phyloP scores from a whole-genome alignment of 2,888 invertebrate genomes.

The Pseudanteris insignis region DNA sequence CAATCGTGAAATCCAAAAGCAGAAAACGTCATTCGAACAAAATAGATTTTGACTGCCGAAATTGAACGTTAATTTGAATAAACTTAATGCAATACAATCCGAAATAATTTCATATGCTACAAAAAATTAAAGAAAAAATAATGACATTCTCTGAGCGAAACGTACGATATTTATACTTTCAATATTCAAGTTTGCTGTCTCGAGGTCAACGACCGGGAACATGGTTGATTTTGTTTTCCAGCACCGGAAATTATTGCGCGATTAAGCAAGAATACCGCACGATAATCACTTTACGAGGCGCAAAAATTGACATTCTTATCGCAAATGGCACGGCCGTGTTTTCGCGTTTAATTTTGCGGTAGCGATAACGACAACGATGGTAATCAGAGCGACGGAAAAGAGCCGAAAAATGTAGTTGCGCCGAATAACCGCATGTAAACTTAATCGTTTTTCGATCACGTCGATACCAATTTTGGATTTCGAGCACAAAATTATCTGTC shows the following conservation, averaged over 20 bases:
- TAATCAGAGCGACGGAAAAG: slow-evolving; percentile 23
- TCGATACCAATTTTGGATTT: slow-evolving; percentile 39
- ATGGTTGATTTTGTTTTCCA: slow-evolving; percentile 2
- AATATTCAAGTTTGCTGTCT: no score
- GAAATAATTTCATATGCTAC: no score
- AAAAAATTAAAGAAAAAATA: no score
- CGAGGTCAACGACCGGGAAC: not conserved
- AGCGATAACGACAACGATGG: slow-evolving; percentile 4
- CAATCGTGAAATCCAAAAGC: no score
- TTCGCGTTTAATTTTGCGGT: slow-evolving; percentile 11
- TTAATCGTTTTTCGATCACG: slow-evolving; percentile 33
- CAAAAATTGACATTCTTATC: slow-evolving; percentile 8
- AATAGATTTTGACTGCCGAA: no score
- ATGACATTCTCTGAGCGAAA: no score
- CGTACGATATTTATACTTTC: no score
- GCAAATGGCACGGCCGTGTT: slow-evolving; percentile 1
- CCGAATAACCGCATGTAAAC: slow-evolving; percentile 13
- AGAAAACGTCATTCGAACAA: no score
- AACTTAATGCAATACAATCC: no score
- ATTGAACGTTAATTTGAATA: no score
- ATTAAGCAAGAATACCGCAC: slow-evolving; percentile 6
- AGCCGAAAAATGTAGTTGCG: slow-evolving; percentile 13
- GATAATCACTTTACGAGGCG: slow-evolving; percentile 10
- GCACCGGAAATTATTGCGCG: not conserved
- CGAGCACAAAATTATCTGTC: slow-evolving; percentile 38